phyloP scores from a whole-genome alignment of 1,140 invertebrate genomes.

The Dolichoris vasculosae region DNA sequence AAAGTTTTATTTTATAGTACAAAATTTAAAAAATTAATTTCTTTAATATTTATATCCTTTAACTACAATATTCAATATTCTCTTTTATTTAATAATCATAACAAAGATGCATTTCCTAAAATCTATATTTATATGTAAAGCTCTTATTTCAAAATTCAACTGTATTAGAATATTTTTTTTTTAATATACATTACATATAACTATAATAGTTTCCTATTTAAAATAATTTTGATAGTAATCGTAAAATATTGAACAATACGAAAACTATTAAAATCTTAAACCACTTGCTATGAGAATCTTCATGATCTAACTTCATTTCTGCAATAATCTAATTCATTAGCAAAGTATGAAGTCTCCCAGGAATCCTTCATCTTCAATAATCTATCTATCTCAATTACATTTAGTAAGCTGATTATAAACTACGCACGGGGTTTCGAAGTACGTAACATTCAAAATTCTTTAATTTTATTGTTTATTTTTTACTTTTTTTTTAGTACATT shows the following conservation, averaged over 20 bases:
- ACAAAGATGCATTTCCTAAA: neutral
- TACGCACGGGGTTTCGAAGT: neutral
- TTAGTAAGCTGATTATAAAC: conserved; percentile 1
- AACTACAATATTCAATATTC: neutral
- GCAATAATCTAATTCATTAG: neutral
- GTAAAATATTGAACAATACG: no score
- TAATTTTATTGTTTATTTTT: neutral
- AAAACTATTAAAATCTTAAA: neutral
- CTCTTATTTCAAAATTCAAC: no score
- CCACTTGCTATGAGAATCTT: neutral
- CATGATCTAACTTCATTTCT: neutral
- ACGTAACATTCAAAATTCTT: neutral
- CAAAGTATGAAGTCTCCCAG: neutral
- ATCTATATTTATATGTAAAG: no score
- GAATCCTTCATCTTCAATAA: neutral
- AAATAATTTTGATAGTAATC: no score
- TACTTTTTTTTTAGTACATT: neutral
- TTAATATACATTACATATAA: no score
- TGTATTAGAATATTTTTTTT: no score
- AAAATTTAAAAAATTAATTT: no score
- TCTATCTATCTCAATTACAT: neutral
- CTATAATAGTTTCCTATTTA: no score
- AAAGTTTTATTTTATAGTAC: no score
- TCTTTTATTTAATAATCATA: neutral
- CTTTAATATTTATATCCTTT: no score